Conservation (phyloP, 2,888 invertebrate species). For the Unio delphinus region DNA sequence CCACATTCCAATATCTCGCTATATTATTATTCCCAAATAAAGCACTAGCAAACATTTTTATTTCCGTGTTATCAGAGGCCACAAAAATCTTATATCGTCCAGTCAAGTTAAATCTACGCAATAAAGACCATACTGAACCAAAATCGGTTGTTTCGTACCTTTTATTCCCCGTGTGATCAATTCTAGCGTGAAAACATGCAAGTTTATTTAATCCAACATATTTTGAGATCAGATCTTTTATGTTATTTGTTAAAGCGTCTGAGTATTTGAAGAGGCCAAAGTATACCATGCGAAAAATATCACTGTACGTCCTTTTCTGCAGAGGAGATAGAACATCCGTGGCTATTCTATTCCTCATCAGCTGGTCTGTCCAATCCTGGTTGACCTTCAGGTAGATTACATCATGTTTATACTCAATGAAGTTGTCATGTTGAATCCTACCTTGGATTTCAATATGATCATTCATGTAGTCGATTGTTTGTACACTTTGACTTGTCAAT, state of each 20-base stretch:
- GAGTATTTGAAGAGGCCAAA: conserved; percentile 13
- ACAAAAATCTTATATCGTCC: conserved; percentile 11
- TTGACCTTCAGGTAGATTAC: conserved; percentile 13
- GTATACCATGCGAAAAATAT: conserved; percentile 13
- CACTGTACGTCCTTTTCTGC: conserved; percentile 8
- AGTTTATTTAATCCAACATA: conserved; percentile 9
- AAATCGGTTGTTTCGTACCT: conserved; percentile 9
- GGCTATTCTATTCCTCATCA: conserved; percentile 7
- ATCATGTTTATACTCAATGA: neutral
- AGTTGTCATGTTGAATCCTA: conserved; percentile 2
- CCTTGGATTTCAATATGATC: conserved; percentile 4
- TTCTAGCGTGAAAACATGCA: conserved; percentile 18
- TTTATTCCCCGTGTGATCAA: conserved; percentile 8
- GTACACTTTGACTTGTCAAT: neutral
- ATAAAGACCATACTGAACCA: neutral
- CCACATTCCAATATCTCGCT: conserved; percentile 7
- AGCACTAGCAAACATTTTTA: conserved; percentile 7
- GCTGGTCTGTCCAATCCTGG: conserved; percentile 16
- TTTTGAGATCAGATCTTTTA: conserved; percentile 5
- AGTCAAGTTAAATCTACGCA: conserved; percentile 6
- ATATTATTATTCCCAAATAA: conserved; percentile 8
- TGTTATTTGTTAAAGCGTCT: neutral
- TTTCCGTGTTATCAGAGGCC: conserved; percentile 13
- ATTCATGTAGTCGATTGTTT: conserved; percentile 10
- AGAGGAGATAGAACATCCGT: conserved; percentile 12